phyloP scores from a whole-genome alignment of 1,140 invertebrate species.

The Cardiocondyla obscurior region DNA sequence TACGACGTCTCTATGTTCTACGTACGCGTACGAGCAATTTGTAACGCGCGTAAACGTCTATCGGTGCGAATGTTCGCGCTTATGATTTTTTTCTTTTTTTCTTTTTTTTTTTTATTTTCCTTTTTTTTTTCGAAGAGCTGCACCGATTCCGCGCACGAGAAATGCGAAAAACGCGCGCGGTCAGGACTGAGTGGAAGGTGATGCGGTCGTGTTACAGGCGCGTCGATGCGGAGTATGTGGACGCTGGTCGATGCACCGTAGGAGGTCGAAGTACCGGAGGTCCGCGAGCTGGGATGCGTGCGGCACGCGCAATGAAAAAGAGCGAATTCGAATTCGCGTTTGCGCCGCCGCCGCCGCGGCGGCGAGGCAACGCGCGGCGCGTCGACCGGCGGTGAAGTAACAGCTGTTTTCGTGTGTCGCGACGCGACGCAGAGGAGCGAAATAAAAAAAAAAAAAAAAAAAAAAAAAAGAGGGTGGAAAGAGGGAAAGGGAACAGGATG shows the following conservation, averaged over 20 bases:
- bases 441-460: constrained; percentile 58
- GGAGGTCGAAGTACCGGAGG: constrained; percentile 50
- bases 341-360: constrained; percentile 46
- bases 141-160: constrained; percentile 16
- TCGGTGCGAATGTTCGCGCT: not conserved
- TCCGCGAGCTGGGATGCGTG: constrained; percentile 2
- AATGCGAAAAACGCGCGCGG: constrained; percentile 45
- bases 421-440: constrained; percentile 53
- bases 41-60: constrained; percentile 27
- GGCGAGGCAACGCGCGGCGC: constrained; percentile 34
- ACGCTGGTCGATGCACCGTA: constrained; percentile 42
- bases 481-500: constrained; percentile 37
- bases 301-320: constrained; percentile 46
- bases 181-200: constrained; percentile 27
- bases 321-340: constrained; percentile 64
- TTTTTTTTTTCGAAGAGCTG: constrained; percentile 27
- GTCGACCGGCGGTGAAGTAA: constrained; percentile 59
- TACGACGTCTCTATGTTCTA: constrained; percentile 1
- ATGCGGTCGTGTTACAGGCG: constrained; percentile 28
- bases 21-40: constrained; percentile 5
- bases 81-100: constrained; percentile 42
- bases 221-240: constrained; percentile 14
- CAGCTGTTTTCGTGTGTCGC: constrained; percentile 74
- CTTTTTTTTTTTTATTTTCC: too few species aligned
- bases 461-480: constrained; percentile 61